Base-by-base conservation (phyloP, 2,888 invertebrate species). In the Allophyes oxyacanthae region DNA sequence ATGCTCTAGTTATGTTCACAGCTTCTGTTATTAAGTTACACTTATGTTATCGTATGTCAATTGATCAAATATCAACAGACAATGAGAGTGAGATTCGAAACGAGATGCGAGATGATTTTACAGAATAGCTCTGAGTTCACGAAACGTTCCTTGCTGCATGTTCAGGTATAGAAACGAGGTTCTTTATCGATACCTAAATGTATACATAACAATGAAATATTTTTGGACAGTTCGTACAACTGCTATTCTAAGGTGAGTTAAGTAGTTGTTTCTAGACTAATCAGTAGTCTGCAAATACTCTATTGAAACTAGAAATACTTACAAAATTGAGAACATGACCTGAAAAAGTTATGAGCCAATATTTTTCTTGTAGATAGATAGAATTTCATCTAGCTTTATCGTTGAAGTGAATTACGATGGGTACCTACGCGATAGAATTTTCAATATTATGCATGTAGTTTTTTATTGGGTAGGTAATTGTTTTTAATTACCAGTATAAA, bases 321-420 rank as follows among this genome's bases (percentile, higher is more conserved):
- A 34, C n/a, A 26, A 34, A 34, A 34, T 30, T 14, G 37, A 15
- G 33, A 34, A 45, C 8, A 45, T 45, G 44, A 45, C 38, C 14
- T 20, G 43, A 42, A 57, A 58, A 60, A 60, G 48, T 36, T 49
- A 45, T 57, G 44, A 64, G 53, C 50, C 50, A 60, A 58, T 58
- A 59, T 67, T 65, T 60, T 57, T 60, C 51, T 48, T 34, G 40
- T 61, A 52, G 44, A 56, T 64, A 73, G 66, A 73, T 66, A 66
- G 70, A 68, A 71, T 73, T 61, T 57, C 56, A 48, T 58, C 50
- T 64, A 54, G 62, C 62, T 67, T 62, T 65, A 64, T 69, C 65
- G 65, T 59, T 63, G 66, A 68, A 66, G 58, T 60, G 63, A 74
- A 68, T 71, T 65, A 64, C 64, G 63, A 64, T 58, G 44, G 40